phyloP scores from a whole-genome alignment of 2,888 invertebrate genomes.

The Acronicta leporina region DNA sequence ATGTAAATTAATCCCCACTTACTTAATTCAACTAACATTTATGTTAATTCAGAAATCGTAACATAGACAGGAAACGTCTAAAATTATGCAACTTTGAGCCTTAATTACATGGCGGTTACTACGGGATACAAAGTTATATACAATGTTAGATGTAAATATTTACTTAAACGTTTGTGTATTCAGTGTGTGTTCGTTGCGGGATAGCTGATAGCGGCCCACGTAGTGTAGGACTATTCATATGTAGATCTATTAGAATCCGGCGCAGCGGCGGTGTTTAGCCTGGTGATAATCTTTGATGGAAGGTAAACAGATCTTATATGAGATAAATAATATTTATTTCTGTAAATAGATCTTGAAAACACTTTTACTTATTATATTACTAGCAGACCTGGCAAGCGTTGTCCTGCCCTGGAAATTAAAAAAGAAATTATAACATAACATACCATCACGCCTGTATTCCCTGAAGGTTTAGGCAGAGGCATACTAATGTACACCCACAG shows the following conservation, averaged over 20 bases:
- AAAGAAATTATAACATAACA: no score
- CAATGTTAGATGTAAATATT: conserved; percentile 39
- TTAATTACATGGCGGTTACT: conserved; percentile 34
- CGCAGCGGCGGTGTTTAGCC: conserved; percentile 12
- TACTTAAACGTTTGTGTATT: conserved; percentile 34
- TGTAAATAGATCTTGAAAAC: no score
- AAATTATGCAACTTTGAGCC: conserved; percentile 16
- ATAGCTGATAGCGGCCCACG: conserved; percentile 25
- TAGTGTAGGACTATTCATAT: conserved; percentile 38
- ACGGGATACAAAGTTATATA: conserved; percentile 24
- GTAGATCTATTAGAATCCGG: conserved; percentile 31
- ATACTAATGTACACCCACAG: no score
- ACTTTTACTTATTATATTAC: no score
- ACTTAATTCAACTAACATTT: conserved; percentile 13
- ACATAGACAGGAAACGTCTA: conserved; percentile 20
- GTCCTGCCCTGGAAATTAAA: no score
- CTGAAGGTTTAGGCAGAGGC: no score
- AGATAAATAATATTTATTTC: no score
- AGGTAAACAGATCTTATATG: background rate
- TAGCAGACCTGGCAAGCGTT: no score
- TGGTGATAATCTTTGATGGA: conserved; percentile 13
- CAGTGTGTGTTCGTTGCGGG: conserved; percentile 14
- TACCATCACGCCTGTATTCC: no score
- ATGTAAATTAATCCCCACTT: background rate
- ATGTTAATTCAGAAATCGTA: conserved; percentile 1